Percentiles rank a stretch among this genome's conserved stretches.
Evolutionary conservation across 2,888 invertebrate species (phyloP).

Genomic region (Ecliptopera silaceata): DNA sequence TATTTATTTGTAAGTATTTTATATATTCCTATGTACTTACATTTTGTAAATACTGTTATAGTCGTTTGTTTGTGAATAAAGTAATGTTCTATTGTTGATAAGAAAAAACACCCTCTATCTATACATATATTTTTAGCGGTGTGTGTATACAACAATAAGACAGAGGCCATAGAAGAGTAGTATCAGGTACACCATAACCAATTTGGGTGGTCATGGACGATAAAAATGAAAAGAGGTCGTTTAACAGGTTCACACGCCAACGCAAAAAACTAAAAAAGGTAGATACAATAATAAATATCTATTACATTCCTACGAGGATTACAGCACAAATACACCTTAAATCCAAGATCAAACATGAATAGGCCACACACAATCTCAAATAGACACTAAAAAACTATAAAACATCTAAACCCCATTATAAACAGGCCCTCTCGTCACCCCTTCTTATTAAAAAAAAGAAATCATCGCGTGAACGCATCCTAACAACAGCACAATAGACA

Average conservation of each 20-base stretch:
- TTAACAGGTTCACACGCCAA: constrained; percentile 46
- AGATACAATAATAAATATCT: constrained; percentile 6
- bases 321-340: constrained; percentile 47
- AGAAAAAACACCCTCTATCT: too few relatives aligned
- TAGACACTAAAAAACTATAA: constrained; percentile 43
- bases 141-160: too few relatives aligned
- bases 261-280: constrained; percentile 40
- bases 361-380: constrained; percentile 60
- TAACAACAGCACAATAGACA: constrained; percentile 57
- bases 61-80: too few relatives aligned
- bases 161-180: too few relatives aligned
- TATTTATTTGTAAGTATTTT: too few relatives aligned
- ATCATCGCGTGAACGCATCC: constrained; percentile 65
- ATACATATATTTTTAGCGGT: too few relatives aligned
- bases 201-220: constrained; percentile 3
- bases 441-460: constrained; percentile 58
- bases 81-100: not conserved
- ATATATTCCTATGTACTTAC: too few relatives aligned
- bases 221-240: not conserved
- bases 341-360: constrained; percentile 42
- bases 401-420: constrained; percentile 33
- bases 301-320: constrained; percentile 53
- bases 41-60: too few relatives aligned
- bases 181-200: not conserved
- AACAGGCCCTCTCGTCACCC: constrained; percentile 53